These are phyloP conservation scores for Rhodeus uyekii DNA, from an alignment of 2,797 vertebrate genomes.

Conservation along the genomic window DNA sequence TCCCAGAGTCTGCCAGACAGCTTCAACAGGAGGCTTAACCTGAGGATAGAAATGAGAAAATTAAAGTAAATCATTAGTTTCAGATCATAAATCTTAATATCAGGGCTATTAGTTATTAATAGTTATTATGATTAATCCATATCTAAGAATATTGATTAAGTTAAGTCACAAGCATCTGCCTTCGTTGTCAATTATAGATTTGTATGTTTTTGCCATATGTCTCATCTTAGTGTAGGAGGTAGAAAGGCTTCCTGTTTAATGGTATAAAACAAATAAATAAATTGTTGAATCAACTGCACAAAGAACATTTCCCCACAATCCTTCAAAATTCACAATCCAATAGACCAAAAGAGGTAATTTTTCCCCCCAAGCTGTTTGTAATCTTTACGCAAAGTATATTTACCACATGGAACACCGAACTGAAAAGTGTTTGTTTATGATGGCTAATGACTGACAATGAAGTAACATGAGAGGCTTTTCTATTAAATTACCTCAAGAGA, in stretches of 20 bases:
- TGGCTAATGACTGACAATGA: background rate
- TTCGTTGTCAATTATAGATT: background rate
- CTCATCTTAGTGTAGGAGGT: background rate
- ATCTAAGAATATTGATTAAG: background rate
- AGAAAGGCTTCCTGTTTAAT: background rate
- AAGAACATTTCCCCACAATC: background rate
- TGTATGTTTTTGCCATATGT: background rate
- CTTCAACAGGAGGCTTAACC: conserved; percentile 30
- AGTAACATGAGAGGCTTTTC: background rate
- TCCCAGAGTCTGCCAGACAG: conserved; percentile 32
- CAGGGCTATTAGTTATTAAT: background rate
- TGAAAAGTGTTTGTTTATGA: background rate
- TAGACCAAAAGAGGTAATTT: background rate
- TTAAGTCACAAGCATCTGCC: background rate
- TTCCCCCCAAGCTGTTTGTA: background rate
- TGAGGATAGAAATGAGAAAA: background rate
- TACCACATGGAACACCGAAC: background rate
- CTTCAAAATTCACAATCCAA: background rate
- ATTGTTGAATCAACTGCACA: too few relatives aligned
- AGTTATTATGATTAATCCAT: background rate
- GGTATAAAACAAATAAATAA: too few relatives aligned
- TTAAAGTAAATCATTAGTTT: background rate
- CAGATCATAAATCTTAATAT: background rate
- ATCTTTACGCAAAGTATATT: background rate
- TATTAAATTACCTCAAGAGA: background rate